phyloP scores from a whole-genome alignment of 2,888 invertebrate species.

The Dasypolia templi region DNA sequence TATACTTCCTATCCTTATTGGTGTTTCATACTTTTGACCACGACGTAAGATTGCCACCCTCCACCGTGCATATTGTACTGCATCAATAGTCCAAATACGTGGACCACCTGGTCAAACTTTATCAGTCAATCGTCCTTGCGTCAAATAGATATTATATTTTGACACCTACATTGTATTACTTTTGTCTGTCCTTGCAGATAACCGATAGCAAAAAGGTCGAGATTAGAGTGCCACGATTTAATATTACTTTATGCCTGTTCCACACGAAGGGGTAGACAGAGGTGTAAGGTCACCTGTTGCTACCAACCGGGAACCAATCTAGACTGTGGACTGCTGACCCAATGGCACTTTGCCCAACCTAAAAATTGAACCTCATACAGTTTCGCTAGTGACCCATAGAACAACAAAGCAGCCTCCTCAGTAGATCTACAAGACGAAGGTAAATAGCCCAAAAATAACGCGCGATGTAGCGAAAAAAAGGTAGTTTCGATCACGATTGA shows the following conservation, averaged over 20 bases:
- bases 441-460: too few species aligned
- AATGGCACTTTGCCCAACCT: too few species aligned
- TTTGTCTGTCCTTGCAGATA: constrained; percentile 35
- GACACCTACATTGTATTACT: constrained; percentile 15
- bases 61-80: not conserved
- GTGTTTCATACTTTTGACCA: too few species aligned
- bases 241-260: not conserved
- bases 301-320: not conserved
- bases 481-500: too few species aligned
- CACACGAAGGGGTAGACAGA: not conserved
- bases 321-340: too few species aligned
- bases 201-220: constrained; percentile 33
- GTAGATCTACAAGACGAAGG: too few species aligned
- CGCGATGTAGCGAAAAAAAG: too few species aligned
- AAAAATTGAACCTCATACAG: too few species aligned
- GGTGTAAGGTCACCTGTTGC: not conserved
- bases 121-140: constrained; percentile 28
- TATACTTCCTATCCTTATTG: too few species aligned
- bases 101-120: constrained; percentile 3
- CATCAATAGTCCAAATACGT: not conserved
- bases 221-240: constrained; percentile 16
- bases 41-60: too few species aligned
- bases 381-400: not conserved
- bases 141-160: constrained; percentile 12
- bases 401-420: not conserved